A percentile compares a stretch with the other conserved stretches of the same genome.
Conservation (phyloP, 2,797 vertebrate genomes). For the Ptychadena robeensis region DNA sequence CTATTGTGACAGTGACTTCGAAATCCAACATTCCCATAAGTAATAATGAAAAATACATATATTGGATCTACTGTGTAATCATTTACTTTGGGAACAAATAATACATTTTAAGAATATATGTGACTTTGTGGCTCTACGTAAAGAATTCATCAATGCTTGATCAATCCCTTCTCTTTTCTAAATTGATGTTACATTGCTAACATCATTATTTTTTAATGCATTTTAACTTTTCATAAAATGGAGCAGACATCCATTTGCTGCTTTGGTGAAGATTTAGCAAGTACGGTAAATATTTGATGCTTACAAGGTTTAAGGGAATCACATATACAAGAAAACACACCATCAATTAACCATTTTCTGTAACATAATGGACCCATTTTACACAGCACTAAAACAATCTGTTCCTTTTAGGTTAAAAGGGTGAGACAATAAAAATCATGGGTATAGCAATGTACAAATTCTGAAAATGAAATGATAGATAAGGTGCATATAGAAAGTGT, state of each 20-base stretch:
- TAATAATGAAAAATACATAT: constrained; percentile 17
- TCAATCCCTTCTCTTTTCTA: constrained; percentile 35
- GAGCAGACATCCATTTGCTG: constrained; percentile 49
- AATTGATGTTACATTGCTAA: constrained; percentile 36
- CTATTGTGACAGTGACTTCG: background rate
- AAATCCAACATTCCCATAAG: constrained; percentile 9
- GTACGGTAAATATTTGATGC: constrained; percentile 54
- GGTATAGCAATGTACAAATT: too few species aligned
- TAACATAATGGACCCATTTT: constrained; percentile 14
- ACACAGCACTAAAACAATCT: background rate
- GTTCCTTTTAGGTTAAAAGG: background rate
- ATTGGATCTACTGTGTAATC: background rate
- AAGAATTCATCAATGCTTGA: constrained; percentile 35
- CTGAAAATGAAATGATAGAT: too few species aligned
- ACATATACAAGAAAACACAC: constrained; percentile 40
- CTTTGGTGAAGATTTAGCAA: constrained; percentile 24
- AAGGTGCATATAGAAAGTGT: too few species aligned
- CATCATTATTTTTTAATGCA: constrained; percentile 48
- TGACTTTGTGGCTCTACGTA: constrained; percentile 18
- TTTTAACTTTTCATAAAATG: constrained; percentile 52
- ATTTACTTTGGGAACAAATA: constrained; percentile 5
- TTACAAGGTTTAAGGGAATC: constrained; percentile 45
- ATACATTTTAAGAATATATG: background rate
- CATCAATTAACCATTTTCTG: constrained; percentile 32
- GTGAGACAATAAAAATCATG: background rate